Conservation (phyloP, 2,888 invertebrate species). For the Empis stercorea region DNA sequence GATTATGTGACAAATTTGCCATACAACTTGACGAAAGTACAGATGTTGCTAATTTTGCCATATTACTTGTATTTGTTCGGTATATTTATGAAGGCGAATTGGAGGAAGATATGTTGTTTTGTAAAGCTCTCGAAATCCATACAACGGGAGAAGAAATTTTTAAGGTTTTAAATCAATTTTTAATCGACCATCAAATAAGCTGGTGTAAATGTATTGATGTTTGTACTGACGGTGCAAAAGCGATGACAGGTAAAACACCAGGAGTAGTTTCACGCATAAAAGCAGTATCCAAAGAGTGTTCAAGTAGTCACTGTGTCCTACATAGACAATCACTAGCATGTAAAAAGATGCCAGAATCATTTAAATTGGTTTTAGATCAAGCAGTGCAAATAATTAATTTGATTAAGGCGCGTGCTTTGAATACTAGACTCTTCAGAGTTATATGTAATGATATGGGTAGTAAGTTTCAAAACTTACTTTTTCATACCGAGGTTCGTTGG, state of each 20-base stretch:
- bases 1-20: neutral
- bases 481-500: neutral
- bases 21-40: neutral
- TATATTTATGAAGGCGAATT: neutral
- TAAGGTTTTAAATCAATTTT: conserved; percentile 7
- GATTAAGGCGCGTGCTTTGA: conserved; percentile 1
- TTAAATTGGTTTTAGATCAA: conserved; percentile 7
- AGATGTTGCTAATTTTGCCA: neutral
- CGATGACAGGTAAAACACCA: conserved; percentile 6
- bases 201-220: conserved; percentile 8
- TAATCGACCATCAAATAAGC: conserved; percentile 5
- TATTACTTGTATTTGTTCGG: neutral
- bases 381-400: conserved; percentile 8
- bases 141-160: conserved; percentile 8
- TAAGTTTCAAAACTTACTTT: neutral
- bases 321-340: conserved; percentile 7
- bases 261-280: conserved; percentile 7
- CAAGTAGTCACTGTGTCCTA: conserved; percentile 8
- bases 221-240: conserved; percentile 7
- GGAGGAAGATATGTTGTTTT: conserved; percentile 9
- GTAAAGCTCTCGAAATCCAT: conserved; percentile 6
- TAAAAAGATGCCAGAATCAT: conserved; percentile 6
- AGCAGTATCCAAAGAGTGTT: conserved; percentile 5
- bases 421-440: neutral
- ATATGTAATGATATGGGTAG: neutral